Base-by-base conservation (phyloP, 1,140 invertebrate species). In the Pristionchus pacificus region DNA sequence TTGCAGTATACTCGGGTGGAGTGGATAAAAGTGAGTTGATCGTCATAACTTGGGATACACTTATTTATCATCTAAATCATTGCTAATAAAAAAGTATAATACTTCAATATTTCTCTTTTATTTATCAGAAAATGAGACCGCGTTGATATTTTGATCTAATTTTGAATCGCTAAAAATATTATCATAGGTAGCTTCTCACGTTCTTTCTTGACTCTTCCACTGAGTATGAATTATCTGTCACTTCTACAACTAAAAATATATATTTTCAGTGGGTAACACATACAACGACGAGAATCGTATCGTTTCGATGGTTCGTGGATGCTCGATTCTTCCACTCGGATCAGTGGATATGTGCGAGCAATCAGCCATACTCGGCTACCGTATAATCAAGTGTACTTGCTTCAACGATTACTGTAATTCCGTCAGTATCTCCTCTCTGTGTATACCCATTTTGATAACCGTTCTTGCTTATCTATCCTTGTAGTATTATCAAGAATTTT, bases 221-320 rank as follows among this genome's bases (percentile, higher is more conserved):
- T 27, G 24, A 27, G 24, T 19, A 28, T 14, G 1, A 6, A 25
- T 2, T 29, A 28, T 25, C n/a, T 62, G 27, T 28, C 15, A 15
- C 28, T 19, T 33, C 29, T 65, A 31, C n/a, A 2, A n/a, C 19
- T 33, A 55, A 55, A 66, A 0, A 19, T 0, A 66, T 58, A n/a
- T n/a, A n/a, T 55, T 74, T 75, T 69, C 70, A 75, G 74, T 74
- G 62, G 74, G 74, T 32, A 75, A 77, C 57, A 69, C 61, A 19
- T 65, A 75, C 27, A n/a, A 75, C 38, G 74, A 75, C 14, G 65
- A 70, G 25, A 66, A 74, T 33, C 30, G 65, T 25, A 75, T 75
- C 3, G 65, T 74, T 3, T 74, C 74, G 13, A 75, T 75, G 65
- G 38, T 65, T 2, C 59, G 74, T 55, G 74, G 74, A 59, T 75